Conservation (phyloP, 2,888 invertebrate species). For the Euspilapteryx auroguttella region DNA sequence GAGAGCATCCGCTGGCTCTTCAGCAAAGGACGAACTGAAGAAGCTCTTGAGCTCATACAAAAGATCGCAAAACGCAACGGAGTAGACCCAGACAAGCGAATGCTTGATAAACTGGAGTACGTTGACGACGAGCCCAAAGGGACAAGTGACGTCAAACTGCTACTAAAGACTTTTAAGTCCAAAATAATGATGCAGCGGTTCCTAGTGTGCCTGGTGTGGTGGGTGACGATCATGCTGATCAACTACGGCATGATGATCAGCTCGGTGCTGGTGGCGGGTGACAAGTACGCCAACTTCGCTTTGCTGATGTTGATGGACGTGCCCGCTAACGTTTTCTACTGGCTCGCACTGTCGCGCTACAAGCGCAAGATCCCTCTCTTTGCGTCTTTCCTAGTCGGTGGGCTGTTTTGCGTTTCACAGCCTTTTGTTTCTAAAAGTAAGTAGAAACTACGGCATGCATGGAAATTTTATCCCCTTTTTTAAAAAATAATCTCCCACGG, state of each 20-base stretch:
- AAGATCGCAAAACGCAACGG: conserved; percentile 38
- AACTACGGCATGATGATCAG: conserved; percentile 57
- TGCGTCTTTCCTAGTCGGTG: conserved; percentile 34
- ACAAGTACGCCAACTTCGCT: conserved; percentile 47
- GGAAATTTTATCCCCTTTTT: too few species aligned
- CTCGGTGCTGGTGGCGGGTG: conserved; percentile 41
- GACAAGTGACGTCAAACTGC: conserved; percentile 24
- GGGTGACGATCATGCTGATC: conserved; percentile 47
- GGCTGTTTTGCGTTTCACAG: conserved; percentile 36
- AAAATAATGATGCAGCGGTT: conserved; percentile 43
- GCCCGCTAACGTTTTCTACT: conserved; percentile 43
- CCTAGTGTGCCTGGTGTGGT: conserved; percentile 44
- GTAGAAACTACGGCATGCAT: too few species aligned
- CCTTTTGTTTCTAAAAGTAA: conserved; percentile 42
- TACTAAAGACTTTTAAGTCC: conserved; percentile 39
- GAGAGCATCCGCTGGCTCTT: conserved; percentile 50
- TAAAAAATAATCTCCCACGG: too few species aligned
- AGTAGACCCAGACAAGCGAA: conserved; percentile 21
- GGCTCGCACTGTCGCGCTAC: conserved; percentile 39
- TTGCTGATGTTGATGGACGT: conserved; percentile 46
- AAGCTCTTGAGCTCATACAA: conserved; percentile 27
- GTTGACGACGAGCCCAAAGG: conserved; percentile 19
- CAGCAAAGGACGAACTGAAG: conserved; percentile 36
- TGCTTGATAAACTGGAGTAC: conserved; percentile 29
- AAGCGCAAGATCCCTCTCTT: conserved; percentile 33